Evolutionary conservation across 2,113 vertebrate species (phyloP).

Genomic region (Genyomyrus donnyi): DNA sequence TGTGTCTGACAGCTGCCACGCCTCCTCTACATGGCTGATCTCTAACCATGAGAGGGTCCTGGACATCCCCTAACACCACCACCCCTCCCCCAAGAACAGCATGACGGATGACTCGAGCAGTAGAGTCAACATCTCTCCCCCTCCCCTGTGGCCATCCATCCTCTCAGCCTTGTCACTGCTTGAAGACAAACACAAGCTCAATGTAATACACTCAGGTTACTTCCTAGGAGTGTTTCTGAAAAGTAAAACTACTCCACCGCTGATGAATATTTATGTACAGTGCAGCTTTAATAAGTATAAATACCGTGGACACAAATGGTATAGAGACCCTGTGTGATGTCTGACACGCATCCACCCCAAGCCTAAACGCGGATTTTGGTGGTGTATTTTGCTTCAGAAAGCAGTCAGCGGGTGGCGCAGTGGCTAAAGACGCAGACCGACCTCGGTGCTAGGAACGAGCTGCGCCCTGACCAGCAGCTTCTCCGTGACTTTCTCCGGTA

Average conservation of each 20-base stretch:
- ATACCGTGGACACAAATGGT: background rate
- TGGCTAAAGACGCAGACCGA: background rate
- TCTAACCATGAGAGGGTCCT: background rate
- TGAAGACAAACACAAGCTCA: background rate
- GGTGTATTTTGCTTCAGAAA: background rate
- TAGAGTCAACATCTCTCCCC: background rate
- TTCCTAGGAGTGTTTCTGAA: background rate
- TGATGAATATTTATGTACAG: background rate
- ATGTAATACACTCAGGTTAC: constrained; percentile 1
- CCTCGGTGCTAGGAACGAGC: background rate
- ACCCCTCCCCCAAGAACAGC: background rate
- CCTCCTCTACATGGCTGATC: background rate
- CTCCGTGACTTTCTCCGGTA: background rate
- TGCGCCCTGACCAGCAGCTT: background rate
- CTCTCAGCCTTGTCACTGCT: constrained; percentile 11
- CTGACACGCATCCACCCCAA: background rate
- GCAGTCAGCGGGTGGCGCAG: background rate
- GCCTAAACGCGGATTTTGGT: background rate
- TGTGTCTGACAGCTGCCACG: constrained; percentile 15
- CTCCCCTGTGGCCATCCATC: constrained; percentile 16
- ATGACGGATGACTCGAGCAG: constrained; percentile 8
- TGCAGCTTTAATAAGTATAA: background rate
- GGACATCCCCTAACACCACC: background rate
- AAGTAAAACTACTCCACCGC: background rate
- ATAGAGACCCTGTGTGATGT: background rate